Percentiles rank a stretch among this genome's conserved stretches.
phyloP scores from a whole-genome alignment of 2,888 invertebrate genomes.

The Parasteatoda lunata region DNA sequence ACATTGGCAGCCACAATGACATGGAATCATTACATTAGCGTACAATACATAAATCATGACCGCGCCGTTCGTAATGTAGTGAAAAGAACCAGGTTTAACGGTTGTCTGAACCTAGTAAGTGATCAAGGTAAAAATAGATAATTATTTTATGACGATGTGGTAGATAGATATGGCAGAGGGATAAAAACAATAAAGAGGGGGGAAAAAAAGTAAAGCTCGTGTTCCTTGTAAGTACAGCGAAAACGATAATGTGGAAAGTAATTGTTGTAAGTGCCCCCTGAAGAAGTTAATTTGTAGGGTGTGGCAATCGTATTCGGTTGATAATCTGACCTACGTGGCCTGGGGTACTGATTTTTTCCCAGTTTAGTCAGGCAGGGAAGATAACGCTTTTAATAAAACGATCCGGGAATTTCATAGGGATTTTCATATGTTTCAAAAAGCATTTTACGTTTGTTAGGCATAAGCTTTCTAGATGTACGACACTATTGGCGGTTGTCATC shows the following conservation, averaged over 20 bases:
- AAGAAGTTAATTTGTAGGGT: conserved; percentile 68
- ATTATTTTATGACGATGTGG: conserved; percentile 56
- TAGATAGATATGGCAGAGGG: neutral
- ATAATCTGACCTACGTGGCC: conserved; percentile 66
- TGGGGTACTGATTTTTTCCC: conserved; percentile 45
- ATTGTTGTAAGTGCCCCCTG: conserved; percentile 67
- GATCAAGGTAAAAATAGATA: conserved; percentile 68
- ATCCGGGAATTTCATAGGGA: too few relatives aligned
- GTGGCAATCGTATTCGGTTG: conserved; percentile 64
- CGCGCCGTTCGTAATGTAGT: conserved; percentile 63
- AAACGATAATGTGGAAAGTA: conserved; percentile 68
- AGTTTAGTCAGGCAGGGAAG: too few relatives aligned
- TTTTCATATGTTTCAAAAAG: too few relatives aligned
- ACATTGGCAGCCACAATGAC: conserved; percentile 29
- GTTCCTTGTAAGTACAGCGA: conserved; percentile 68
- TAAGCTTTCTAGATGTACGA: too few relatives aligned
- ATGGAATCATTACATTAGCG: conserved; percentile 62
- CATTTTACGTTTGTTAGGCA: too few relatives aligned
- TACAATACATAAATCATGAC: conserved; percentile 65
- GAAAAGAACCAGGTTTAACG: conserved; percentile 63
- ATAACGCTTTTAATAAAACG: too few relatives aligned
- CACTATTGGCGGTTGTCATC: too few relatives aligned
- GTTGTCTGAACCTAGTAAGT: conserved; percentile 65
- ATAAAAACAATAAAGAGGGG: neutral
- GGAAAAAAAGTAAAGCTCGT: conserved; percentile 59